These are phyloP conservation scores for Sphinx pinastri DNA, from an alignment of 2,888 invertebrate species.

Conservation along the genomic window DNA sequence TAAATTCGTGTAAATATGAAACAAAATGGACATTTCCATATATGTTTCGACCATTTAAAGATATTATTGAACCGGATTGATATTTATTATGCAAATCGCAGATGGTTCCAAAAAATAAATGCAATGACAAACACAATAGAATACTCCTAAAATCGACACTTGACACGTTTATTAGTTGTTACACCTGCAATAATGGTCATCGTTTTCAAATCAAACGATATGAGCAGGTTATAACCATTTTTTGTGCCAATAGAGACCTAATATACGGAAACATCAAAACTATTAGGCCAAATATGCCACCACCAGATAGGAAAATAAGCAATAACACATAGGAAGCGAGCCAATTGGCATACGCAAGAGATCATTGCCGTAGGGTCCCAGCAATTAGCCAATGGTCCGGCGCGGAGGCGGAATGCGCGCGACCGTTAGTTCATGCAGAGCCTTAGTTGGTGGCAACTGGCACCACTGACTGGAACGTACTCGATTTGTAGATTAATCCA, in stretches of 20 bases:
- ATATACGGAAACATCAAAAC: too few relatives aligned
- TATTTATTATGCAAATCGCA: too few relatives aligned
- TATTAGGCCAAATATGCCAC: too few relatives aligned
- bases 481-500: slow-evolving; percentile 1
- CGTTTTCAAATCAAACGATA: too few relatives aligned
- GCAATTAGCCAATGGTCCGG: slow-evolving; percentile 69
- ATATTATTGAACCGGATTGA: neutral
- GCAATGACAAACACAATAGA: too few relatives aligned
- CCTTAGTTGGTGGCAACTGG: slow-evolving; percentile 61
- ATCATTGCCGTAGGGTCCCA: slow-evolving; percentile 49
- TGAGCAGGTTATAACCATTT: too few relatives aligned
- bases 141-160: too few relatives aligned
- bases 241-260: too few relatives aligned
- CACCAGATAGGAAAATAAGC: neutral
- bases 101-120: too few relatives aligned
- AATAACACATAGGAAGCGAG: slow-evolving; percentile 14
- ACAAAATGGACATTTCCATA: neutral
- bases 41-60: slow-evolving; percentile 3
- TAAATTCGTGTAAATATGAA: slow-evolving; percentile 1
- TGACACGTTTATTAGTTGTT: too few relatives aligned
- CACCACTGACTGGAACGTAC: neutral
- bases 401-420: slow-evolving; percentile 68
- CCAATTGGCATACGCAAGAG: slow-evolving; percentile 30
- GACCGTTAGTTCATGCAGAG: slow-evolving; percentile 76
- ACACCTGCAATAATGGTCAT: too few relatives aligned